A percentile compares a stretch with the other conserved stretches of the same genome.
phyloP scores from a whole-genome alignment of 2,888 invertebrate species.

The Amphipyra berbera region DNA sequence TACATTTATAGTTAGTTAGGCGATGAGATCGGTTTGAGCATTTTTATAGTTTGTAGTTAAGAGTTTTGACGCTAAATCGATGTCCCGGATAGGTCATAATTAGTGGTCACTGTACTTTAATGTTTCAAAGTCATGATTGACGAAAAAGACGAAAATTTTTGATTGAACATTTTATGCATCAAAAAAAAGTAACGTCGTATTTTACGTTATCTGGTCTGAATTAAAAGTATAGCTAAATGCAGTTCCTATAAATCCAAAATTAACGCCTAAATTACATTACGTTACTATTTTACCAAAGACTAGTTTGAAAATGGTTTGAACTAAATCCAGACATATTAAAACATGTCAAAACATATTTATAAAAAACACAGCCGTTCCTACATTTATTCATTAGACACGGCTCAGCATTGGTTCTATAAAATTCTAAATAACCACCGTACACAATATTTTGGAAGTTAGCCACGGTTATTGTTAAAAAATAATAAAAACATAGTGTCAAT shows the following conservation, averaged over 20 bases:
- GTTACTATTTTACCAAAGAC: conserved; percentile 6
- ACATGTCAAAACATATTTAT: conserved; percentile 77
- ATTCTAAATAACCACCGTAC: conserved; percentile 63
- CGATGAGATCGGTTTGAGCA: conserved; percentile 23
- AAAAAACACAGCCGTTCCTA: conserved; percentile 58
- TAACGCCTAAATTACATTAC: background rate
- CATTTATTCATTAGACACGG: conserved; percentile 70
- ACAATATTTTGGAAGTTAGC: conserved; percentile 71
- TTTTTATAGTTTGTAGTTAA: conserved; percentile 38
- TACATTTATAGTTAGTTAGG: conserved; percentile 32
- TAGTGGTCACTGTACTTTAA: conserved; percentile 14
- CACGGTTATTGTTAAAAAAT: conserved; percentile 72
- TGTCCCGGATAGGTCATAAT: conserved; percentile 8
- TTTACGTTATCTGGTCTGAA: too few relatives aligned
- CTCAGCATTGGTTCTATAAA: conserved; percentile 56
- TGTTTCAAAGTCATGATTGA: background rate
- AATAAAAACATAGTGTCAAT: conserved; percentile 47
- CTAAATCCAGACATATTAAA: conserved; percentile 69
- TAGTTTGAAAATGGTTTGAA: conserved; percentile 35
- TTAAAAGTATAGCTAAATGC: too few relatives aligned
- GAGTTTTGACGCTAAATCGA: conserved; percentile 26
- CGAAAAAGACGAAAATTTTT: too few relatives aligned
- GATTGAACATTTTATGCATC: too few relatives aligned
- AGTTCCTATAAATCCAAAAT: too few relatives aligned
- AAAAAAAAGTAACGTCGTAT: too few relatives aligned